Evolutionary conservation across 2,797 vertebrate genomes (phyloP), one percentile per base, ranked within the genome.

Genomic region (Rhincodon typus): DNA sequence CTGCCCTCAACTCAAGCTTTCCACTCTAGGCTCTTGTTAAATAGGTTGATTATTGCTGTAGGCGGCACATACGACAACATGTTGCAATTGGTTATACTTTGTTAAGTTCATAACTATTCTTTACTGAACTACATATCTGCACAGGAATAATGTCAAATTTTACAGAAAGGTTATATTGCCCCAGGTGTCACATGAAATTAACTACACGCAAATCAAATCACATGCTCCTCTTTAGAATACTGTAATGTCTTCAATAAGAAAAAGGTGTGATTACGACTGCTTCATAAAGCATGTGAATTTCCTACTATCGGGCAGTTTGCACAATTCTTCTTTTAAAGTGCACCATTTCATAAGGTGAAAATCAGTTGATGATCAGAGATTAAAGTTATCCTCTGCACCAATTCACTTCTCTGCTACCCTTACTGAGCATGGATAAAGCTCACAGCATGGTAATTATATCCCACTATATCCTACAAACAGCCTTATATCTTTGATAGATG

Each of bases 241-340:
- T 62, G 17, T 15, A n/a, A 34, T 13, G 1, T 90, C 57, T 62
- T 57, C 13, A 62, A 66, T 90, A 62, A 84, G 82, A 84, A 62
- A 66, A 62, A 6, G 53, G 53, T 90, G 27, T 34, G 87, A 19
- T 90, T 62, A 62, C 8, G 21, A 90, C 53, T 17, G 34, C 15
- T 57, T n/a, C 87, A 88, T 57, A 62, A 66, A n/a, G 21, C 21
- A 27, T 38, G 34, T 62, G 17, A n/a, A n/a, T 17, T 62, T n/a
- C 34, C 34, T 42, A 38, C 7, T 25, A 13, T 93, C 7, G 21
- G 4, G 21, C 21, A n/a, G 25, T 12, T 21, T 25, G 66, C 19
- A 69, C n/a, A 19, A 93, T 69, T 93, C 62, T 67, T 93, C 90
- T 67, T 93, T 93, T 69, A 93, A 93, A 42, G 8, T 93, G 90